phyloP scores from a whole-genome alignment of 1,140 invertebrate genomes.

The Dreissena rostriformis region DNA sequence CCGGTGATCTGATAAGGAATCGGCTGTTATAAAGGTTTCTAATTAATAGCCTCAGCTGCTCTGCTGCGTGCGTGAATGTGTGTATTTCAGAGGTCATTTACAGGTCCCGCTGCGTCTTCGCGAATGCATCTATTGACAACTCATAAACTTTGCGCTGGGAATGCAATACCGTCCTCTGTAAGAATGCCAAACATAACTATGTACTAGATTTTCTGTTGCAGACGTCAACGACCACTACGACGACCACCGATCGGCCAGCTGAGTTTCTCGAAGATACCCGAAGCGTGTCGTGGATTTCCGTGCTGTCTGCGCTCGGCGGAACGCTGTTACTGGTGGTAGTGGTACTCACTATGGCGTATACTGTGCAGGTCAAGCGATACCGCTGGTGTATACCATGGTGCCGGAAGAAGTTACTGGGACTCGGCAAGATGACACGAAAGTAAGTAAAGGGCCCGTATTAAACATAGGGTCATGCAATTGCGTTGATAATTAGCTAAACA shows the following conservation, averaged over 20 bases:
- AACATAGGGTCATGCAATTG: too few species aligned
- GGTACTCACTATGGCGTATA: constrained; percentile 10
- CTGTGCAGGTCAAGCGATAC: constrained; percentile 26
- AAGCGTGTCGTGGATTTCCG: constrained; percentile 24
- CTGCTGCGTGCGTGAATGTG: too few species aligned
- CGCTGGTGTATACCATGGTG: constrained; percentile 37
- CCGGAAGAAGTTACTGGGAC: constrained; percentile 25
- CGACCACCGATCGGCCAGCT: constrained; percentile 16
- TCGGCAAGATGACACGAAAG: constrained; percentile 18
- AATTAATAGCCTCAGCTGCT: too few species aligned
- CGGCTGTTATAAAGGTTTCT: too few species aligned
- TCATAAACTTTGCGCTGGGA: background rate
- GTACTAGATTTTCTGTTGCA: background rate
- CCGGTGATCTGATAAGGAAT: too few species aligned
- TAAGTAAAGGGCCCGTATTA: background rate
- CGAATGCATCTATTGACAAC: too few species aligned
- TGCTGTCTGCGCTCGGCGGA: background rate
- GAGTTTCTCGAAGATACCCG: constrained; percentile 31
- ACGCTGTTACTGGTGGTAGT: background rate
- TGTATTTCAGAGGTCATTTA: too few species aligned
- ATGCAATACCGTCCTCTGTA: too few species aligned
- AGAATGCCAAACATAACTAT: too few species aligned
- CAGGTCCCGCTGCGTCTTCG: too few species aligned
- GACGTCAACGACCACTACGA: constrained; percentile 4
- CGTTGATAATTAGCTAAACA: too few species aligned